Conservation (phyloP, 2,888 invertebrate genomes). For the Hydrotaea diabolus region DNA sequence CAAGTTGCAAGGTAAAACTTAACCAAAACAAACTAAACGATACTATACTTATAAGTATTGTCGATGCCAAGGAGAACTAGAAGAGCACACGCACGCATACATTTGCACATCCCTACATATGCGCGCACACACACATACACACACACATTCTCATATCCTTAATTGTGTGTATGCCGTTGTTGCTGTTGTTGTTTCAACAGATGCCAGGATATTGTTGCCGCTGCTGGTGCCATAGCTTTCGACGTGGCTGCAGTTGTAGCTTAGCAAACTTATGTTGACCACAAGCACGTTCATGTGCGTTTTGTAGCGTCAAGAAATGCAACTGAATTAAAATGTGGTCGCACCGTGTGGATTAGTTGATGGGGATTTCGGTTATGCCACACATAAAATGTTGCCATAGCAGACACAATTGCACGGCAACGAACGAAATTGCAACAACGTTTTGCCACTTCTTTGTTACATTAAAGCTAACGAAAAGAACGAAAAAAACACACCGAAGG, state of each 20-base stretch:
- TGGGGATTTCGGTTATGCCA: constrained; percentile 61
- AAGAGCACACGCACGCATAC: constrained; percentile 26
- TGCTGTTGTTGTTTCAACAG: constrained; percentile 29
- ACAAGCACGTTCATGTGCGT: constrained; percentile 69
- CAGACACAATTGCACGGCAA: neutral
- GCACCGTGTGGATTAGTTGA: constrained; percentile 64
- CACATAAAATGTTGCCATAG: constrained; percentile 15
- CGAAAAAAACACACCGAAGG: neutral
- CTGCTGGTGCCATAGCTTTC: constrained; percentile 39
- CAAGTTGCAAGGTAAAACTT: neutral
- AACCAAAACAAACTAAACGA: constrained; percentile 1
- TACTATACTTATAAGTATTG: too few species aligned
- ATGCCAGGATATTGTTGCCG: neutral
- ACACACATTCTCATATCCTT: neutral
- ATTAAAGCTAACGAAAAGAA: neutral
- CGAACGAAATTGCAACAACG: constrained; percentile 19
- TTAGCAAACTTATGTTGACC: constrained; percentile 66
- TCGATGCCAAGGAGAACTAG: constrained; percentile 31
- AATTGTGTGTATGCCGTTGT: constrained; percentile 20
- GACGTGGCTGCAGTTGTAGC: constrained; percentile 50
- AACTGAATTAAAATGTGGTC: constrained; percentile 68
- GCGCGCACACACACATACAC: neutral
- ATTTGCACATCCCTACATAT: neutral
- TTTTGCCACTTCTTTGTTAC: neutral
- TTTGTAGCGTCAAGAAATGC: constrained; percentile 67